Conservation (phyloP, 2,113 vertebrate genomes). For the Pardalotus punctatus region DNA sequence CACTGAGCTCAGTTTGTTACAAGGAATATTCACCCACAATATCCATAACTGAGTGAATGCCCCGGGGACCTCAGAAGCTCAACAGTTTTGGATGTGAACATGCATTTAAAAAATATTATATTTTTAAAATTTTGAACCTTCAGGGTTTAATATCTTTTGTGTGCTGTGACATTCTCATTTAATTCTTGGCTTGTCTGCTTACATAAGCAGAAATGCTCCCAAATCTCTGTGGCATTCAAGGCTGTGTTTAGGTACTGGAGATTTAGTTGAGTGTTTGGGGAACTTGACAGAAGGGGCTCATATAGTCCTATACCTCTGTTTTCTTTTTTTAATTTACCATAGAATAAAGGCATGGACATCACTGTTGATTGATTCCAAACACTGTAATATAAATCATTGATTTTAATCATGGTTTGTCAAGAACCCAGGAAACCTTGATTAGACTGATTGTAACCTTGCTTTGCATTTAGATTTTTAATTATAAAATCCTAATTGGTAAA, state of each 20-base stretch:
- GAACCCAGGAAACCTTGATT: not conserved
- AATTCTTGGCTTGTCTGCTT: not conserved
- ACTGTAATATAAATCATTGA: not conserved
- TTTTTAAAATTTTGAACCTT: not conserved
- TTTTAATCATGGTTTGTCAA: not conserved
- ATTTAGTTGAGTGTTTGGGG: not conserved
- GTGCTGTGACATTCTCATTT: not conserved
- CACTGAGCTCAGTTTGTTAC: not conserved
- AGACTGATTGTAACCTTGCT: not conserved
- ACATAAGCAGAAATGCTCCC: not conserved
- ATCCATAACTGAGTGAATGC: not conserved
- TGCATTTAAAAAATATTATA: too few species aligned
- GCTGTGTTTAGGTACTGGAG: not conserved
- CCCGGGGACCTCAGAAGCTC: not conserved
- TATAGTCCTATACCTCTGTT: too few species aligned
- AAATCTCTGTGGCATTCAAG: not conserved
- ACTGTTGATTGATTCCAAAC: not conserved
- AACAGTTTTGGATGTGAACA: not conserved
- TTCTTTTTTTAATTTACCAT: not conserved
- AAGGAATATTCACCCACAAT: not conserved
- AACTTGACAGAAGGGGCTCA: not conserved
- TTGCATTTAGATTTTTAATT: slow-evolving; percentile 7
- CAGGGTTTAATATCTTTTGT: not conserved
- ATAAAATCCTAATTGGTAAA: not conserved
- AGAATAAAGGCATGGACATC: not conserved